These are phyloP conservation scores for Phylloscopus collybita DNA, from an alignment of 2,797 vertebrate genomes.

Conservation along the genomic window DNA sequence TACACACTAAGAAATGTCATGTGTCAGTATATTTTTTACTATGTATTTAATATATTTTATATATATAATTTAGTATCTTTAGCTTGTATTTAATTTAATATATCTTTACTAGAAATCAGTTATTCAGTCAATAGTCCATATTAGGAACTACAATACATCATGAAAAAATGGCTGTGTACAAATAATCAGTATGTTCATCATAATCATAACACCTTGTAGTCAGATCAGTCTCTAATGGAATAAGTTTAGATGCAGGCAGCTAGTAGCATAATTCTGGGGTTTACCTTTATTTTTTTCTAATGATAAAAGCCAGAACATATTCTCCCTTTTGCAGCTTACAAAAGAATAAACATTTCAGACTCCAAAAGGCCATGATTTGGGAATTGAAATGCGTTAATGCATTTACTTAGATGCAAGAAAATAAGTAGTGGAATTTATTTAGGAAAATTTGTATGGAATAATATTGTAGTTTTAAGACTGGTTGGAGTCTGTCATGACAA, in stretches of 20 bases:
- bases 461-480: not conserved
- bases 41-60: not conserved
- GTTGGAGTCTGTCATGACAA: not conserved
- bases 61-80: not conserved
- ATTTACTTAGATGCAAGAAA: not conserved
- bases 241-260: not conserved
- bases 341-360: not conserved
- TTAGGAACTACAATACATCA: not conserved
- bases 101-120: not conserved
- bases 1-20: not conserved
- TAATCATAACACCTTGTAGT: not conserved
- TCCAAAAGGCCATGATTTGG: not conserved
- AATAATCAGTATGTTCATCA: not conserved
- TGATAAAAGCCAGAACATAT: rapidly evolving
- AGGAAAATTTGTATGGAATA: not conserved
- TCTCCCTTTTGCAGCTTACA: not conserved
- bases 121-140: not conserved
- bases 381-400: not conserved
- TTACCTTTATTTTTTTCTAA: not conserved
- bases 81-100: not conserved
- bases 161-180: not conserved
- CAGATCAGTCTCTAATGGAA: not conserved
- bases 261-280: not conserved
- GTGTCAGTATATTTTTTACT: not conserved
- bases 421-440: not conserved